A percentile compares a stretch with the other conserved stretches of the same genome.
These are phyloP conservation scores for Tragelaphus imberbis DNA, from an alignment of 2,113 vertebrate genomes.

Conservation along the genomic window DNA sequence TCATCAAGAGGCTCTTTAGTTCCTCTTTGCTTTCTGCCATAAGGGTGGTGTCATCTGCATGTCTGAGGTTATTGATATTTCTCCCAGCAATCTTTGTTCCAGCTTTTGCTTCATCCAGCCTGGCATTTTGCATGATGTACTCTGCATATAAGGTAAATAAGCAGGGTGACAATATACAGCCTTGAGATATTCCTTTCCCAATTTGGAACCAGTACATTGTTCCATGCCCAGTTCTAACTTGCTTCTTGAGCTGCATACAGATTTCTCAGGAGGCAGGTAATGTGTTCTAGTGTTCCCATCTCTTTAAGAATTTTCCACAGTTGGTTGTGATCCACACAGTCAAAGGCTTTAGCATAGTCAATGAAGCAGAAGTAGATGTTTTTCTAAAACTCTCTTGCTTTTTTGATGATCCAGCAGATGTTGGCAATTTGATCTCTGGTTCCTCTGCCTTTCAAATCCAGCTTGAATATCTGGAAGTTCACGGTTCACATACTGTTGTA, in stretches of 20 bases:
- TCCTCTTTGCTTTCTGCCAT: background rate
- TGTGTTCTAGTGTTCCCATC: background rate
- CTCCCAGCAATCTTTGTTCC: background rate
- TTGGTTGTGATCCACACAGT: background rate
- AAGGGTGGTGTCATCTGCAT: background rate
- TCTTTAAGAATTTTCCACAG: background rate
- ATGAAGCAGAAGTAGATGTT: background rate
- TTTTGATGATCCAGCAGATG: background rate
- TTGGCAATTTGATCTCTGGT: background rate
- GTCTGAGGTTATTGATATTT: background rate
- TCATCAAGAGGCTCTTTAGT: background rate
- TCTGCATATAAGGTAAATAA: background rate
- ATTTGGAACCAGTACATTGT: background rate
- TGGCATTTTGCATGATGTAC: background rate
- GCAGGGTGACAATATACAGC: background rate
- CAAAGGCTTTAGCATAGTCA: background rate
- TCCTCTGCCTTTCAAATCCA: background rate
- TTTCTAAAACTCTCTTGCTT: background rate
- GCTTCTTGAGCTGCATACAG: background rate
- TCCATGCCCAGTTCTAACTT: background rate
- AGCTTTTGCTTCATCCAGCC: background rate
- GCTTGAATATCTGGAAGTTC: background rate
- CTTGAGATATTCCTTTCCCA: background rate
- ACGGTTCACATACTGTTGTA: background rate
- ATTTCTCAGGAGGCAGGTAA: background rate